Conservation (phyloP, 2,113 vertebrate genomes). For the Gorsachius goisagi region DNA sequence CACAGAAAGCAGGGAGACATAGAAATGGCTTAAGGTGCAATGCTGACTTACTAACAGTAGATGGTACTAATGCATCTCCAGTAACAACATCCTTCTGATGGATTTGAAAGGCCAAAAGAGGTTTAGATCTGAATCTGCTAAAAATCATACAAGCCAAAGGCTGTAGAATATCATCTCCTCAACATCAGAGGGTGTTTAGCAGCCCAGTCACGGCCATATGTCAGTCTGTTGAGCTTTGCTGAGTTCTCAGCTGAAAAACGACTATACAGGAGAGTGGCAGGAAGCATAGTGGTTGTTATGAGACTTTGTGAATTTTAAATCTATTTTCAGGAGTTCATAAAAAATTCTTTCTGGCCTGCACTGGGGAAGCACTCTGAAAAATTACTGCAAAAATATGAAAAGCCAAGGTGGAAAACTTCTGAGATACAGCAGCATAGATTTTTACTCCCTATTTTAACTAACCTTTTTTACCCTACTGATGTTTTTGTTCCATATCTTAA, state of each 20-base stretch:
- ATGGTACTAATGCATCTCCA: not conserved
- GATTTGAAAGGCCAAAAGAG: not conserved
- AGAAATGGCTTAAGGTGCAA: not conserved
- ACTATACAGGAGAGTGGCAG: slow-evolving; percentile 12
- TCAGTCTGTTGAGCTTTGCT: slow-evolving; percentile 13
- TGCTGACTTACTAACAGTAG: not conserved
- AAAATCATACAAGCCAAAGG: not conserved
- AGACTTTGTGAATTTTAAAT: slow-evolving; percentile 71
- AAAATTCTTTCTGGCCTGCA: slow-evolving; percentile 61
- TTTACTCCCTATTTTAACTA: slow-evolving; percentile 23
- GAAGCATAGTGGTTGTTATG: not conserved
- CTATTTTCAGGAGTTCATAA: slow-evolving; percentile 53
- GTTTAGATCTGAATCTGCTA: not conserved
- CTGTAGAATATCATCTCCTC: not conserved
- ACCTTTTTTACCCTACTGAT: not conserved
- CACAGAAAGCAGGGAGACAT: fast-evolving
- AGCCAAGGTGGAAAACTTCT: not conserved
- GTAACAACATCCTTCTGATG: not conserved
- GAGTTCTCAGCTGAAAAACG: slow-evolving; percentile 41
- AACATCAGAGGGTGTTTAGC: not conserved
- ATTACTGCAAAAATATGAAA: slow-evolving; percentile 41
- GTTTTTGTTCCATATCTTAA: not conserved
- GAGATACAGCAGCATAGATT: not conserved
- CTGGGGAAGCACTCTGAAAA: not conserved
- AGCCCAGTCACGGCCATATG: slow-evolving; percentile 21